Evolutionary conservation across 2,797 vertebrate genomes (phyloP), one percentile per base, ranked within the genome.

Genomic region (Channa striata): DNA sequence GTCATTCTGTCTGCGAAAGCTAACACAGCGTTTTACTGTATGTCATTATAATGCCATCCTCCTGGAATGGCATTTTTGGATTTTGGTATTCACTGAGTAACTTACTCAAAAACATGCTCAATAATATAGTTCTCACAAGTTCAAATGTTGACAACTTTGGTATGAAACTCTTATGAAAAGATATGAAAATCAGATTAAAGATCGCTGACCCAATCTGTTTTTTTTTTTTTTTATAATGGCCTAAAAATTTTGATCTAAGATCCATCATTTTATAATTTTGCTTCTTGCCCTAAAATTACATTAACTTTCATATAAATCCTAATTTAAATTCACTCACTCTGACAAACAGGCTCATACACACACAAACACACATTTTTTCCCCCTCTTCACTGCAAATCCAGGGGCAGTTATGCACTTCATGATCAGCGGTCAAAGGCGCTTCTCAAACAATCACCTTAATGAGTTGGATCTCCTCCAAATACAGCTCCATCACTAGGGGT

Each of bases 381-480:
- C 23, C 49, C 42, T 66, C 77, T 71, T 80, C 37, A 47, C 68
- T 83, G 60, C 49, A 70, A 83, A 83, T 84, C 36, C 65, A 80
- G 59, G 66, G 58, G 86, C 85, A 92, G 87, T 92, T 92, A 90
- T 86, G 81, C 80, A 78, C 85, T 89, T 86, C 74, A 82, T 89
- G 83, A 85, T 90, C 78, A 87, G 84, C 81, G 81, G 84, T 89
- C 89, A 89, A 77, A 91, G 78, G 82, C 42, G 66, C 81, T 87
- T 85, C 82, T 84, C 82, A 89, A 80, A 91, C 91, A 91, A 90
- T 90, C 87, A 80, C 78, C 72, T 68, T 89, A 89, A 92, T 93
- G 86, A 90, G 78, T 85, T 90, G 83, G 80, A 48, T 74, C 77
- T 83, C 59, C 75, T 92, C 89, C 85, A 91, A 83, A 81, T 77